These are phyloP conservation scores for Apamea sordens DNA, from an alignment of 2,888 invertebrate species.

Conservation along the genomic window DNA sequence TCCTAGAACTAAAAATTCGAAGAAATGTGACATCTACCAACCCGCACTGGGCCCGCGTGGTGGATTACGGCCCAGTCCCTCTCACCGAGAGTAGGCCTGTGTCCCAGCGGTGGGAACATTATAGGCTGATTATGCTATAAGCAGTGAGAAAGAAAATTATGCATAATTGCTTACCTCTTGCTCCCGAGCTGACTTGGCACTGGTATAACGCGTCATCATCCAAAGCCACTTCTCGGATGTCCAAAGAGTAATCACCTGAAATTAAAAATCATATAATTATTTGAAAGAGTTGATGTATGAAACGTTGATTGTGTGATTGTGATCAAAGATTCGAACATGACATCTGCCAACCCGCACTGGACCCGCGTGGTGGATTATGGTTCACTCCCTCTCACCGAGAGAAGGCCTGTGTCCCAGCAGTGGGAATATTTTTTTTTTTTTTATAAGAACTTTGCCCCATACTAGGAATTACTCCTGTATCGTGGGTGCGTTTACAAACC, in stretches of 20 bases:
- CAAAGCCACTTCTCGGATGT: slow-evolving; percentile 96
- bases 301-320: too few relatives aligned
- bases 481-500: too few relatives aligned
- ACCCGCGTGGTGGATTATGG: too few relatives aligned
- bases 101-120: neutral
- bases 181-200: slow-evolving; percentile 97
- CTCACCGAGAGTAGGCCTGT: neutral
- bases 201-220: slow-evolving; percentile 98
- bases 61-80: neutral
- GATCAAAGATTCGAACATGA: too few relatives aligned
- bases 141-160: neutral
- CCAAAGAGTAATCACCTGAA: slow-evolving; percentile 97
- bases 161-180: slow-evolving; percentile 88
- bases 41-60: neutral
- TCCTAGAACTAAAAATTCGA: neutral
- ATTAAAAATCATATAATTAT: slow-evolving; percentile 48
- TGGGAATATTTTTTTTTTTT: too few relatives aligned
- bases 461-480: too few relatives aligned
- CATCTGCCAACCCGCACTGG: too few relatives aligned
- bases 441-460: too few relatives aligned
- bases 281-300: too few relatives aligned
- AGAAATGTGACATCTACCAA: neutral
- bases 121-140: too few relatives aligned
- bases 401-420: too few relatives aligned
- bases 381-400: too few relatives aligned